A percentile compares a stretch with the other conserved stretches of the same genome.
Evolutionary conservation across 1,140 invertebrate species (phyloP).

Genomic region (Portunus trituberculatus): DNA sequence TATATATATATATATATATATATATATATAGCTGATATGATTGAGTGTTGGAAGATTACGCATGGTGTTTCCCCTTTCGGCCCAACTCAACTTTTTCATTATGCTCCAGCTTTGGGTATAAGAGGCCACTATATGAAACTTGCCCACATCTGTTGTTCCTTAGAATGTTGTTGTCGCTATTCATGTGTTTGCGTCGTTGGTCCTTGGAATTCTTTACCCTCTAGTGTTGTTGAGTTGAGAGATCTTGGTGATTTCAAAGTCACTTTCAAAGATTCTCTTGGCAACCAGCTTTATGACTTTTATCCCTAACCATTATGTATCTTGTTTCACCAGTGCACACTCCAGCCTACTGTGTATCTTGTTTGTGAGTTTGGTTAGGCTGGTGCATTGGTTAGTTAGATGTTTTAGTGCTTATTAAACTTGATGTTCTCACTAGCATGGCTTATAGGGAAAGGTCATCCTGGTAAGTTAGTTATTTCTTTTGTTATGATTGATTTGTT

Average conservation of each 20-base stretch:
- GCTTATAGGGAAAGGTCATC: not conserved
- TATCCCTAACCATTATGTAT: too few relatives aligned
- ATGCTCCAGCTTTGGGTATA: not conserved
- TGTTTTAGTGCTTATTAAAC: too few relatives aligned
- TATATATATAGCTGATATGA: not conserved
- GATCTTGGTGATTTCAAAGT: too few relatives aligned
- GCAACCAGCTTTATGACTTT: too few relatives aligned
- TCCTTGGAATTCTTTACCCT: not conserved
- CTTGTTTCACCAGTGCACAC: too few relatives aligned
- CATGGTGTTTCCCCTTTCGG: not conserved
- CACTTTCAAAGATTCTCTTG: too few relatives aligned
- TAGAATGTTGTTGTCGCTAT: too few relatives aligned
- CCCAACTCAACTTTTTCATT: not conserved
- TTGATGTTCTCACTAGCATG: too few relatives aligned
- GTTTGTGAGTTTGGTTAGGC: too few relatives aligned
- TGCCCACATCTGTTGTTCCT: not conserved
- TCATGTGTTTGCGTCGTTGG: not conserved
- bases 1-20: conserved; percentile 26
- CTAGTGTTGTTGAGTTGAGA: too few relatives aligned
- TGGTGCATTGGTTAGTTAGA: too few relatives aligned
- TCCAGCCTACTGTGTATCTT: too few relatives aligned
- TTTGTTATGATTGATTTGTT: not conserved
- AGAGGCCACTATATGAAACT: not conserved
- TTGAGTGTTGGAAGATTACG: not conserved
- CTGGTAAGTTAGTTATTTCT: conserved; percentile 11